These are phyloP conservation scores for Drosophila recens DNA, from an alignment of 2,888 invertebrate genomes.

Conservation along the genomic window DNA sequence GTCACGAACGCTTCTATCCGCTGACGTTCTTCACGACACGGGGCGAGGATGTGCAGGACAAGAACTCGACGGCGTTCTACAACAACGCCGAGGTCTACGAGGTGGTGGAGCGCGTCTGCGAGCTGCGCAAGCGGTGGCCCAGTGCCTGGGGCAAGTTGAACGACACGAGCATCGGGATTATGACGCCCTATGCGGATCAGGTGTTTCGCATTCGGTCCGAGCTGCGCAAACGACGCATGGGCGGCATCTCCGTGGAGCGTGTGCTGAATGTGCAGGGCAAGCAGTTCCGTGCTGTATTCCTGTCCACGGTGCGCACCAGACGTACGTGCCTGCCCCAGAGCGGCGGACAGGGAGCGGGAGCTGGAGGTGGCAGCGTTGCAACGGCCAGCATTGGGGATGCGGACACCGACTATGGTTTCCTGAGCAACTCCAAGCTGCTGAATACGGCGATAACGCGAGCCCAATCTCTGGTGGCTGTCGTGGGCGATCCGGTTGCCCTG, in stretches of 20 bases:
- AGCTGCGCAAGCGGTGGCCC: conserved; percentile 91
- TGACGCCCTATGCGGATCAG: conserved; percentile 94
- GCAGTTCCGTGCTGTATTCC: conserved; percentile 92
- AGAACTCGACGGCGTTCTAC: conserved; percentile 92
- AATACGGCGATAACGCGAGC: conserved; percentile 94
- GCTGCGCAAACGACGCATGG: conserved; percentile 90
- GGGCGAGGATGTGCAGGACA: conserved; percentile 92
- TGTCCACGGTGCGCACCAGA: conserved; percentile 91
- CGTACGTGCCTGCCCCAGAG: conserved; percentile 88
- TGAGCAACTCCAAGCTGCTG: conserved; percentile 92
- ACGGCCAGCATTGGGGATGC: conserved; percentile 68
- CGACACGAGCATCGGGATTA: conserved; percentile 93
- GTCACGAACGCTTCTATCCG: conserved; percentile 90
- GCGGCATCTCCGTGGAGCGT: conserved; percentile 92
- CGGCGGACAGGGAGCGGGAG: conserved; percentile 29
- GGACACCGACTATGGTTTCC: conserved; percentile 91
- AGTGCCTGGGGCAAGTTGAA: conserved; percentile 90
- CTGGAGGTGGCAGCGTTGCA: conserved; percentile 17
- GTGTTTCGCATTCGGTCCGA: conserved; percentile 91
- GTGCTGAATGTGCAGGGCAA: conserved; percentile 95
- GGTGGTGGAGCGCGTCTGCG: conserved; percentile 90
- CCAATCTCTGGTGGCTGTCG: conserved; percentile 92
- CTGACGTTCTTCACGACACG: conserved; percentile 92
- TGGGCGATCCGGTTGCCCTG: conserved; percentile 93
- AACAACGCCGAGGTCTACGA: conserved; percentile 93